Evolutionary conservation across 2,797 vertebrate species (phyloP).

Genomic region (Pseudopleuronectes americanus): DNA sequence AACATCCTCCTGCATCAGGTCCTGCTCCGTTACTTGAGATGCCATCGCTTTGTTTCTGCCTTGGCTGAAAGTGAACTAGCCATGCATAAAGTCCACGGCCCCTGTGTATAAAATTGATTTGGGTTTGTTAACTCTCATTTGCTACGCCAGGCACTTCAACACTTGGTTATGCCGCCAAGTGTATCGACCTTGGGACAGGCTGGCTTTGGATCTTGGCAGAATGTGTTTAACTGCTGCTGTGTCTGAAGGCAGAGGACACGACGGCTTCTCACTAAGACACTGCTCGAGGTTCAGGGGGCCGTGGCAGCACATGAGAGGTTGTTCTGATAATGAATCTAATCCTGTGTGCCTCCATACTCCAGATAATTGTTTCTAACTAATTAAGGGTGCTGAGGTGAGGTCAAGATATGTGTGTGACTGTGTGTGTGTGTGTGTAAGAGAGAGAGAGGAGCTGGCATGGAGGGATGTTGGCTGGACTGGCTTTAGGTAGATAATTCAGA

Average conservation of each 20-base stretch:
- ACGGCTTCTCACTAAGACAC: slow-evolving; percentile 6
- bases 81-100: slow-evolving; percentile 47
- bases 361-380: slow-evolving; percentile 61
- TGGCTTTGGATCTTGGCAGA: slow-evolving; percentile 53
- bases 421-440: not conserved
- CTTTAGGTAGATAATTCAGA: not conserved
- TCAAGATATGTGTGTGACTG: slow-evolving; percentile 28
- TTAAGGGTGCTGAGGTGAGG: slow-evolving; percentile 52
- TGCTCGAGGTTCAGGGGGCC: slow-evolving; percentile 16
- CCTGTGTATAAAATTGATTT: slow-evolving; percentile 64
- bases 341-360: slow-evolving; percentile 40
- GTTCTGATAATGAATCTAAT: slow-evolving; percentile 64
- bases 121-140: slow-evolving; percentile 70
- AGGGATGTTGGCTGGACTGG: slow-evolving; percentile 7
- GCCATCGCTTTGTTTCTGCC: slow-evolving; percentile 35
- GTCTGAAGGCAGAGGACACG: no score
- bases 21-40: slow-evolving; percentile 18
- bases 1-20: not conserved
- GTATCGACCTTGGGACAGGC: slow-evolving; percentile 61
- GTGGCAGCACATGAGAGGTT: slow-evolving; percentile 46
- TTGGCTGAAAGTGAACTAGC: slow-evolving; percentile 28
- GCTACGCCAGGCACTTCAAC: slow-evolving; percentile 42
- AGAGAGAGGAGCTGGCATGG: not conserved
- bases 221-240: slow-evolving; percentile 11
- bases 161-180: slow-evolving; percentile 54